Base-by-base conservation (phyloP, 2,888 invertebrate genomes). In the Teleiodes luculella region DNA sequence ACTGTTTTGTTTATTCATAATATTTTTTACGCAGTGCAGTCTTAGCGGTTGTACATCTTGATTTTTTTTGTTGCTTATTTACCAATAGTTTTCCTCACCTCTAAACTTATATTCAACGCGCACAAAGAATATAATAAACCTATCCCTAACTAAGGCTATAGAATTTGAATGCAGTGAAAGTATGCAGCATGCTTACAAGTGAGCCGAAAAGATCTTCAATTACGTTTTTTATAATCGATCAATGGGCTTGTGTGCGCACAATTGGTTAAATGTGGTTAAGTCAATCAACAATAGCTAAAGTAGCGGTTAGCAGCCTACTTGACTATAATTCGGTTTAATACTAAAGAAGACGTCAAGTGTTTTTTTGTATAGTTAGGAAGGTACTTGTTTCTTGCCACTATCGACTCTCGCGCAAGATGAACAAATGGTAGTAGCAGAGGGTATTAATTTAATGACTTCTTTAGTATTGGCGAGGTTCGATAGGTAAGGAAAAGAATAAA, bases 271-370 rank as follows among this genome's bases (percentile, higher is more conserved):
- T 24, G 20, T 43, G 24, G 43, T 24, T 43, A 24, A 43, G 24
- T 24, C 43, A 43, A 41, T 41, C 43, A 43, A 24, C 43, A 43
- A 43, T 43, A 20, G 43, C 11, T 24, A 24, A 24, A 43, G 43
- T 28, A 43, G 20, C 10, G 20, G 24, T 43, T 43, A 28, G 43
- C 24, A 43, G 20, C 43, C 24, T 24, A 24, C 24, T 24, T 14
- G 7, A 2, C 18, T 10, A 24, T 24, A 41, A 41, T 41, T 41
- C 41, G 41, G 41, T 20, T 4, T 24, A 24, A 24, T 24, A 24
- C 6, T 41, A 20, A 11, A 20, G 20, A 20, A 7, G 8, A 20
- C 20, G 20, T 3, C 24, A 11, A 24, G 24, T 24, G 3, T 4
- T 24, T 24, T 24, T 24, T 24, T 24, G 24, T 24, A 24, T n/a